Evolutionary conservation across 2,113 vertebrate species (phyloP), one percentile per base, ranked within the genome.

Genomic region (Sardina pilchardus): DNA sequence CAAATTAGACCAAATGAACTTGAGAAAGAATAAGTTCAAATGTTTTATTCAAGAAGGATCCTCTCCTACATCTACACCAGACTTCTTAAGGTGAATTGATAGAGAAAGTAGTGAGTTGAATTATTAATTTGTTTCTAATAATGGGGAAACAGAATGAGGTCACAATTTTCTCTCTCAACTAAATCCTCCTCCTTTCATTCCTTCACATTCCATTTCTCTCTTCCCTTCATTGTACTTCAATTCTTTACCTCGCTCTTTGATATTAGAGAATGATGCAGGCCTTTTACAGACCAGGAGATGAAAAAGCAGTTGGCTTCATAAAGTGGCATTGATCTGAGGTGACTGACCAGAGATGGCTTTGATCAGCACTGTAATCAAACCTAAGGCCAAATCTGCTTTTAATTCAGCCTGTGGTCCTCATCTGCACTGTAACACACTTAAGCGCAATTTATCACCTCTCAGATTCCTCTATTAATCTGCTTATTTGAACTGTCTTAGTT

Each of bases 271-370:
- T 30, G 63, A 75, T 71, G 39, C 30, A 44, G 39, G 34, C 39
- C 75, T 71, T 59, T 47, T 84, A 42, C 59, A 45, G n/a, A 30
- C n/a, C 12, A 67, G 4, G 17, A 84, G 24, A 26, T 44, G 39
- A 44, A 44, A 9, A 45, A 42, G 24, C 83, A 75, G 56, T 80
- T 85, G 85, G 75, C 24, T 19, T 19, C 53, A n/a, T 81, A 82
- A 14, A 81, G 82, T 26, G 16, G 2, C 86, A 89, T 86, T 90
- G 90, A 93, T 91, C 85, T 89, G 81, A 87, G 24, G 53, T 1
- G 82, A 50, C 84, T 1, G 82, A 45, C 83, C 81, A 78, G 75
- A 81, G 7, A 80, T 78, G 87, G 45, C 89, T 89, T 84, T 90
- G 86, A 90, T 82, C 48, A 43, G 80, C 78, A 21, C 26, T 67